Evolutionary conservation across 2,888 invertebrate species (phyloP), one percentile per base, ranked within the genome.

Genomic region (Augochlorella aurata): DNA sequence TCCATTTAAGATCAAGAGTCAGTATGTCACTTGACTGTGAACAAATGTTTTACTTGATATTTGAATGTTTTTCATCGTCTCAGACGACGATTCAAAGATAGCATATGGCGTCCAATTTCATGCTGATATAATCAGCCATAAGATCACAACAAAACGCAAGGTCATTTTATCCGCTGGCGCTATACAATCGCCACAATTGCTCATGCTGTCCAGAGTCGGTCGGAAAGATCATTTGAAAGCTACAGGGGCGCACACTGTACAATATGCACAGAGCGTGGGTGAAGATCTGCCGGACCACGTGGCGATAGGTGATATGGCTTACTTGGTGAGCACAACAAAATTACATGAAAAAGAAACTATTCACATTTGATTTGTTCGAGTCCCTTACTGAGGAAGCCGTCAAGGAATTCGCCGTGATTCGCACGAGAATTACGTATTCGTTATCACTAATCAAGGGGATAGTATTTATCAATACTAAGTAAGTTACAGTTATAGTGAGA

Each of bases 121-220:
- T n/a, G 96, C 96, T 89, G 92, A 94, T 7, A 93, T 88, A 71
- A 88, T 86, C 85, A 94, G 94, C 14, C 94, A 94, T 77, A 94
- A 94, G n/a, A 95, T 96, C 0, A 94, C 94, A 83, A 97, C 97
- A 0, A 89, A 84, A 47, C 80, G 77, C 10, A 98, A 98, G 93
- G 95, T 99, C 0, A 97, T 99, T 82, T 92, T 99, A 58, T 96
- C 97, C 24, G 97, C 97, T 0, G 99, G 98, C 1, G 94, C 97
- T 0, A 95, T 98, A 84, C 97, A 97, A 90, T 96, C 97, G 3
- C 98, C 98, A 0, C 98, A 98, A 91, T 90, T 98, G 24, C 94
- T 98, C 50, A 97, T 98, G 97, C 92, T 98, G 63, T 97, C 98
- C 1, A 98, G 98, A 0, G 95, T 98, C 18, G 97, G 97, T 4